These are phyloP conservation scores for Cardiocondyla obscurior DNA, from an alignment of 1,140 invertebrate species.

Conservation along the genomic window DNA sequence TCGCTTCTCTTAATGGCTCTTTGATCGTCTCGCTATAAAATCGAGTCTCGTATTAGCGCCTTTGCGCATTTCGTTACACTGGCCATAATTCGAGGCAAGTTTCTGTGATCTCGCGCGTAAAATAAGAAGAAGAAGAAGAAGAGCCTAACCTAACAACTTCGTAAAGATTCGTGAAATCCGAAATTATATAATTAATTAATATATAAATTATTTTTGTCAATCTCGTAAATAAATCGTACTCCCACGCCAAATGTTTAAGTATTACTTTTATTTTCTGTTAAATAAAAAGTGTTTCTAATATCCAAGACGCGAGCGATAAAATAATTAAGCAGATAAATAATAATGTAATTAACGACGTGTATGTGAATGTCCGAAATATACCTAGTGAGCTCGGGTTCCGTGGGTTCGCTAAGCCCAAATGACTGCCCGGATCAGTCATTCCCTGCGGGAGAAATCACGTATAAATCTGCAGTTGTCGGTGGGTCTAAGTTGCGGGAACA, in stretches of 20 bases:
- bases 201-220: not conserved
- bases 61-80: conserved; percentile 33
- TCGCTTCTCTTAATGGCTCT: conserved; percentile 43
- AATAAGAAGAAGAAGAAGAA: not conserved
- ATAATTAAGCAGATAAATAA: not conserved
- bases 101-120: conserved; percentile 27
- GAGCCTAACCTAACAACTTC: not conserved
- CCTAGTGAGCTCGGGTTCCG: not conserved
- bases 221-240: not conserved
- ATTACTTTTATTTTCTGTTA: not conserved
- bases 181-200: not conserved
- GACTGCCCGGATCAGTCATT: not conserved
- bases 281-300: not conserved
- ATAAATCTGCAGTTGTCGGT: conserved; percentile 20
- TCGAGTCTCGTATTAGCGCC: conserved; percentile 41
- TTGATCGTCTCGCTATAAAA: conserved; percentile 50
- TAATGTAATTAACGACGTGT: too few relatives aligned
- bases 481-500: conserved; percentile 9
- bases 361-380: not conserved
- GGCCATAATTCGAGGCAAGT: conserved; percentile 28
- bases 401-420: not conserved
- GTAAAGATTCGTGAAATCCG: not conserved
- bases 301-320: not conserved
- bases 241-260: not conserved
- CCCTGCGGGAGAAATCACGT: not conserved